phyloP scores from a whole-genome alignment of 2,113 vertebrate genomes.

The Mirza zaza region DNA sequence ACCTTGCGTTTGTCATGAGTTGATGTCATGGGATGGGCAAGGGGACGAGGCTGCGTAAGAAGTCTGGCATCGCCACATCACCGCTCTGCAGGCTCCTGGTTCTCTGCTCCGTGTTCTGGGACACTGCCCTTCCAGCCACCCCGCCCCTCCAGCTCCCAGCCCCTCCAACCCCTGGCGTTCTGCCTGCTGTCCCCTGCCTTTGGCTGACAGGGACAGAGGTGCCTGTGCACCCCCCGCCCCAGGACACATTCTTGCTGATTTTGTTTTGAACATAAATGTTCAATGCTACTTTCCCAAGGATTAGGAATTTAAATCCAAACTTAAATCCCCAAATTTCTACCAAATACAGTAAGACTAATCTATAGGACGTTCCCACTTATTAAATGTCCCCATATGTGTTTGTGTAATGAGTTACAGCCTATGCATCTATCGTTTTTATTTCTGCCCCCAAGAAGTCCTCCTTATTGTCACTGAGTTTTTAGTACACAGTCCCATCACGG shows the following conservation, averaged over 20 bases:
- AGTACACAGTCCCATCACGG: background rate
- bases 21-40: background rate
- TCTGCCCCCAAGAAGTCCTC: background rate
- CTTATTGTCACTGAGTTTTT: background rate
- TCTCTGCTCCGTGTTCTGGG: background rate
- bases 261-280: background rate
- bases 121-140: background rate
- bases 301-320: background rate
- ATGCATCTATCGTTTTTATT: background rate
- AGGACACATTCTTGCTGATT: background rate
- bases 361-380: background rate
- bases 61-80: background rate
- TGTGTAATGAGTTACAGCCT: background rate
- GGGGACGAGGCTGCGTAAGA: background rate
- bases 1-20: background rate
- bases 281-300: background rate
- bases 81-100: background rate
- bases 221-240: background rate
- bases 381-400: background rate
- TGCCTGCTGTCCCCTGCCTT: background rate
- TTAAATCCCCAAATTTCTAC: background rate
- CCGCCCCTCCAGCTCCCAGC: background rate
- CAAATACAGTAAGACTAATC: background rate
- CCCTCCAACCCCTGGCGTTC: background rate
- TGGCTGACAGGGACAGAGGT: rapidly evolving